These are phyloP conservation scores for Lottia scabra DNA, from an alignment of 2,888 invertebrate species.

Conservation along the genomic window DNA sequence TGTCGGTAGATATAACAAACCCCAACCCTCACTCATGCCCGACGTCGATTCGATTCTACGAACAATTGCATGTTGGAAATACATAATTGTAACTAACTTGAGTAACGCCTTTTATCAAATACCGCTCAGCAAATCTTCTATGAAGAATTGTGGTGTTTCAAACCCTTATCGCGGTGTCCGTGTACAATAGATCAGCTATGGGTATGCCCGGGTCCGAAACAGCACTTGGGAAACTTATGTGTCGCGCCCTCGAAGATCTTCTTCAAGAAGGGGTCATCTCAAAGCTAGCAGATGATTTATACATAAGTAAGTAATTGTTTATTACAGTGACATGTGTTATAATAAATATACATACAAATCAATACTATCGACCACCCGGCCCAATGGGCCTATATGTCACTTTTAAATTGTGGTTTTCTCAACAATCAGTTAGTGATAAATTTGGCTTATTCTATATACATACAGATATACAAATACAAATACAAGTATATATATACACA, in stretches of 20 bases:
- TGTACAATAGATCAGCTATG: constrained; percentile 15
- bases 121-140: constrained; percentile 32
- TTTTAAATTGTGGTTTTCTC: no score
- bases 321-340: no score
- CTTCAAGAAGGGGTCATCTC: no score
- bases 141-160: constrained; percentile 44
- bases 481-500: no score
- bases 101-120: constrained; percentile 41
- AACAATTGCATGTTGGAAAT: constrained; percentile 34
- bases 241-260: constrained; percentile 19
- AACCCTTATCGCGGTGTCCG: constrained; percentile 39
- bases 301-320: no score
- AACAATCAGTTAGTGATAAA: no score
- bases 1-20: constrained; percentile 6
- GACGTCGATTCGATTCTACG: constrained; percentile 29
- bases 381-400: no score
- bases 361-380: no score
- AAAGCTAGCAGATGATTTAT: no score
- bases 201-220: constrained; percentile 48
- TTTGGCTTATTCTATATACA: no score
- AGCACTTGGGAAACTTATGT: constrained; percentile 32
- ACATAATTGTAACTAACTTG: constrained; percentile 31
- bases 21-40: constrained; percentile 30
- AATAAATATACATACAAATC: no score
- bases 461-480: no score